Conservation (phyloP, 2,113 vertebrate species). For the Calidris pugnax region DNA sequence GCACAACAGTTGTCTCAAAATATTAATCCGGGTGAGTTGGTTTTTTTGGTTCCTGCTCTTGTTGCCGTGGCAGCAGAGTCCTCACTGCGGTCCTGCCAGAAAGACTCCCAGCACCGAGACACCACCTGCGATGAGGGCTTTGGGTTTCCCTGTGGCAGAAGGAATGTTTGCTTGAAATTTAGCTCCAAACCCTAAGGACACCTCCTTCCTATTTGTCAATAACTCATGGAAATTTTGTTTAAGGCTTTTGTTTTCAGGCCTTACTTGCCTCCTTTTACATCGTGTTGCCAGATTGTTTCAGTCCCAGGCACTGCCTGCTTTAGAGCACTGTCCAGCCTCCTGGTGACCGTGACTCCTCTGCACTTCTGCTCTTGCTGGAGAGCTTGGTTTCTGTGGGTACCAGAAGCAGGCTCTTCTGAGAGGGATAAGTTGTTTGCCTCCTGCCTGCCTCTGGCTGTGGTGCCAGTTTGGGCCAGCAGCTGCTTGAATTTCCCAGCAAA, state of each 20-base stretch:
- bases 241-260: neutral
- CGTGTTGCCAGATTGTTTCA: neutral
- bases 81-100: neutral
- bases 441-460: neutral
- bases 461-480: neutral
- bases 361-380: neutral
- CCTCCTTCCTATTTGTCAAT: neutral
- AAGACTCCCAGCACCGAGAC: neutral
- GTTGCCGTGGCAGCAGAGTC: neutral
- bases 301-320: neutral
- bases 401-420: neutral
- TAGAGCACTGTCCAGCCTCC: neutral
- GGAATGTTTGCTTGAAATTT: neutral
- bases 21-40: conserved; percentile 80
- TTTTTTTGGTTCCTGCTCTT: neutral
- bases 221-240: neutral
- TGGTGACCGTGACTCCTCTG: neutral
- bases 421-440: neutral
- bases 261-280: neutral
- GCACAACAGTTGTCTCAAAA: conserved; percentile 84
- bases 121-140: neutral
- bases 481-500: neutral
- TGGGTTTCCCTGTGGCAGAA: neutral
- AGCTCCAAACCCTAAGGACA: neutral
- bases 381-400: neutral